A percentile compares a stretch with the other conserved stretches of the same genome.
These are phyloP conservation scores for Scarus forsteni DNA, from an alignment of 2,797 vertebrate species.

Conservation along the genomic window DNA sequence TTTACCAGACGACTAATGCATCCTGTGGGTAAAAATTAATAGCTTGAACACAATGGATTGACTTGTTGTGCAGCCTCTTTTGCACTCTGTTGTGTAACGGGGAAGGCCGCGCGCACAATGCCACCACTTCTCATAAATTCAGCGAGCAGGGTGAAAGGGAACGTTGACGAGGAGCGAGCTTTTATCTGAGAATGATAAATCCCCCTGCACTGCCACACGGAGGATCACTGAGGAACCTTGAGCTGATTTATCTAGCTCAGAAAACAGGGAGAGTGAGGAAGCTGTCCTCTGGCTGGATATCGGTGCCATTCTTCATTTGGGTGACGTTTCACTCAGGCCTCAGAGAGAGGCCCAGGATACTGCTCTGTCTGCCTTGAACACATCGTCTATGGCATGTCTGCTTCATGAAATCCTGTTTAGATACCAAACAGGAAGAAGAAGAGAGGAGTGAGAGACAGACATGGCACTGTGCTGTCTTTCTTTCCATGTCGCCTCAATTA, in stretches of 20 bases:
- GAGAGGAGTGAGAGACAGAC: background rate
- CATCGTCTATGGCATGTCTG: constrained; percentile 34
- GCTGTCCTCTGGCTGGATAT: constrained; percentile 82
- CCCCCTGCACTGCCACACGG: constrained; percentile 60
- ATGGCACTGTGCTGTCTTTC: background rate
- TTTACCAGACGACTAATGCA: constrained; percentile 6
- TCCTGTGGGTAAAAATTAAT: constrained; percentile 33
- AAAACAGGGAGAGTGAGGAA: constrained; percentile 76
- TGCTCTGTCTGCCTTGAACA: constrained; percentile 46
- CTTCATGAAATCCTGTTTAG: constrained; percentile 37
- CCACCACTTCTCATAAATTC: constrained; percentile 73
- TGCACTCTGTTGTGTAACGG: constrained; percentile 48
- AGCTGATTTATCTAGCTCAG: constrained; percentile 81
- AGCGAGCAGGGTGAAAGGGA: constrained; percentile 59
- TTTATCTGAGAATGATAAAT: constrained; percentile 85
- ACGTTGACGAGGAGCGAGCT: constrained; percentile 67
- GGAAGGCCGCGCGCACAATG: constrained; percentile 34
- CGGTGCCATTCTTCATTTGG: constrained; percentile 81
- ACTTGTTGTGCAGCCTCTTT: constrained; percentile 51
- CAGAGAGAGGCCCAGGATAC: constrained; percentile 56
- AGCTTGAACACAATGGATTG: constrained; percentile 34
- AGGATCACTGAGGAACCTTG: constrained; percentile 81
- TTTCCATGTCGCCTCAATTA: background rate
- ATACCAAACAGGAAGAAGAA: constrained; percentile 5
- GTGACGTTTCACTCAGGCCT: constrained; percentile 81